Conservation (phyloP, 2,113 vertebrate genomes). For the Trogon surrucura region DNA sequence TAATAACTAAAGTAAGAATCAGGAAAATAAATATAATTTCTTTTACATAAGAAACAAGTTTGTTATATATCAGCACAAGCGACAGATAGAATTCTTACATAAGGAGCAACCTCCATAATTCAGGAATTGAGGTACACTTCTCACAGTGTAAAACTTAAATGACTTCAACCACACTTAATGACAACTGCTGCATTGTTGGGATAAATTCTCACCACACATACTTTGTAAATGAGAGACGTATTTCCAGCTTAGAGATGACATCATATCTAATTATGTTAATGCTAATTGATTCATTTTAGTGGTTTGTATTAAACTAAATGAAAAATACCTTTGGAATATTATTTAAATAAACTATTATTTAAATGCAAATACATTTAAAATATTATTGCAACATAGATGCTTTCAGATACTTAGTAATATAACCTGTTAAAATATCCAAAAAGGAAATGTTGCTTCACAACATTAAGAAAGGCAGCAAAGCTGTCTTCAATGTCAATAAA, state of each 20-base stretch:
- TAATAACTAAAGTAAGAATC: not conserved
- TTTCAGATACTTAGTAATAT: not conserved
- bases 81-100: not conserved
- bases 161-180: not conserved
- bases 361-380: too few species aligned
- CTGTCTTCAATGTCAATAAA: too few species aligned
- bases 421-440: not conserved
- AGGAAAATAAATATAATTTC: not conserved
- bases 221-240: not conserved
- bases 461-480: too few species aligned
- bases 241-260: not conserved
- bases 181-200: not conserved
- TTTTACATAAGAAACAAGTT: not conserved
- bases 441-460: not conserved
- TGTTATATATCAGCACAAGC: not conserved
- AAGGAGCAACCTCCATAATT: not conserved
- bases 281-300: not conserved
- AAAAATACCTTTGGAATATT: not conserved
- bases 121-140: not conserved
- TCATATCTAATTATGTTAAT: rapidly evolving
- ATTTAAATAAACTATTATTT: too few species aligned
- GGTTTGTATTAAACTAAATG: not conserved
- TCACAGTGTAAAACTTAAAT: not conserved
- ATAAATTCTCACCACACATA: rapidly evolving
- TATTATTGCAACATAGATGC: not conserved